A percentile compares a stretch with the other conserved stretches of the same genome.
Conservation (phyloP, 2,888 invertebrate genomes). For the Tridacna gigas region DNA sequence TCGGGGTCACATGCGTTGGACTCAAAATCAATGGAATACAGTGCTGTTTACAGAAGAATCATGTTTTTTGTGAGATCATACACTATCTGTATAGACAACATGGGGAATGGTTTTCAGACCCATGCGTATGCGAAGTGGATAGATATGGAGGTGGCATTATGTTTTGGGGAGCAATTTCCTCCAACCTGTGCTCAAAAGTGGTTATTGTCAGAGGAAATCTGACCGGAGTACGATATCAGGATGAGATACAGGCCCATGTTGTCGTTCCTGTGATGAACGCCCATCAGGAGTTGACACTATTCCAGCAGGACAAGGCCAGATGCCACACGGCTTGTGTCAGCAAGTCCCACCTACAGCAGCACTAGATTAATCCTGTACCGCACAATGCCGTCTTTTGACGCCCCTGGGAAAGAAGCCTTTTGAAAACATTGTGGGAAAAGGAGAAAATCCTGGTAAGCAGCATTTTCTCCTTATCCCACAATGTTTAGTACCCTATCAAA, state of each 20-base stretch:
- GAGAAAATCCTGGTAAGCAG: too few species aligned
- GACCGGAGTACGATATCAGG: background rate
- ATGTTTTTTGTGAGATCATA: too few species aligned
- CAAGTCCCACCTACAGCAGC: background rate
- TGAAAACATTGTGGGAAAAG: too few species aligned
- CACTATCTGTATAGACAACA: background rate
- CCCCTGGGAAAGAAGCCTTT: too few species aligned
- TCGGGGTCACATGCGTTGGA: background rate
- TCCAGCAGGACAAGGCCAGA: background rate
- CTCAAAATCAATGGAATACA: background rate
- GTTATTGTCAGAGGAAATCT: background rate
- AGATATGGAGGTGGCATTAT: too few species aligned
- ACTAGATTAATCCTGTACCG: background rate
- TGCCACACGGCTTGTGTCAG: background rate
- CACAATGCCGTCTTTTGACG: too few species aligned
- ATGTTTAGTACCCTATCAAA: too few species aligned
- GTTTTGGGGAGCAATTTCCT: too few species aligned
- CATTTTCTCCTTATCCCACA: too few species aligned
- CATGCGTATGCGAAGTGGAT: too few species aligned
- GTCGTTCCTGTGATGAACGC: background rate
- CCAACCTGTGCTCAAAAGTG: too few species aligned
- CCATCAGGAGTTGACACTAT: background rate
- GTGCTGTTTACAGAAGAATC: background rate
- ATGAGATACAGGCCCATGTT: background rate
- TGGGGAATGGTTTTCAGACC: background rate